Evolutionary conservation across 2,888 invertebrate genomes (phyloP).

Genomic region (Yponomeuta evonymella): DNA sequence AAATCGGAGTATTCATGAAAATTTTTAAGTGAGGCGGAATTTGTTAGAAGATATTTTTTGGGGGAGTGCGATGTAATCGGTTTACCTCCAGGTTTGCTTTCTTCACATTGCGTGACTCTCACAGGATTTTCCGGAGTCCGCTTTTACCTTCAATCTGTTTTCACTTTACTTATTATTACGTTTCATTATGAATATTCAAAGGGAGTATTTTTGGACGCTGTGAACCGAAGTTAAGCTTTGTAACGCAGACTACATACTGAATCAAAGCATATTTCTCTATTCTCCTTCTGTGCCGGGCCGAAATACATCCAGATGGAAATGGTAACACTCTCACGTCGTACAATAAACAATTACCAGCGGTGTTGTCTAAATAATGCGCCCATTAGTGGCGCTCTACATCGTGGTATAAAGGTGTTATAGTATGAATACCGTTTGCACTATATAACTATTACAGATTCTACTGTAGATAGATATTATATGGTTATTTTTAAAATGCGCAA

Average conservation of each 20-base stretch:
- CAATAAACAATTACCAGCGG: slow-evolving; percentile 34
- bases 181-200: slow-evolving; percentile 2
- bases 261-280: background rate
- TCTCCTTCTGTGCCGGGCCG: background rate
- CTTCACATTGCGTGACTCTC: background rate
- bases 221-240: background rate
- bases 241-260: background rate
- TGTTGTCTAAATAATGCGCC: slow-evolving; percentile 47
- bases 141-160: background rate
- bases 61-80: slow-evolving; percentile 35
- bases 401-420: slow-evolving; percentile 23
- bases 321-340: slow-evolving; percentile 2
- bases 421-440: background rate
- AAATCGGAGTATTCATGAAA: slow-evolving; percentile 37
- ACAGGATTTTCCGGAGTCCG: background rate
- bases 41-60: slow-evolving; percentile 34
- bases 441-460: no score
- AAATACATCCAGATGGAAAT: background rate
- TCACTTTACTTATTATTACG: slow-evolving; percentile 3
- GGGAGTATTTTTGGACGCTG: background rate
- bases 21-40: slow-evolving; percentile 38
- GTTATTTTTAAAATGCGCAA: no score
- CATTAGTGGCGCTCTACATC: slow-evolving; percentile 43
- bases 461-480: no score
- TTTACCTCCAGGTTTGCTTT: slow-evolving; percentile 23